A percentile compares a stretch with the other conserved stretches of the same genome.
Evolutionary conservation across 2,113 vertebrate species (phyloP).

Genomic region (Cheilinus undulatus): DNA sequence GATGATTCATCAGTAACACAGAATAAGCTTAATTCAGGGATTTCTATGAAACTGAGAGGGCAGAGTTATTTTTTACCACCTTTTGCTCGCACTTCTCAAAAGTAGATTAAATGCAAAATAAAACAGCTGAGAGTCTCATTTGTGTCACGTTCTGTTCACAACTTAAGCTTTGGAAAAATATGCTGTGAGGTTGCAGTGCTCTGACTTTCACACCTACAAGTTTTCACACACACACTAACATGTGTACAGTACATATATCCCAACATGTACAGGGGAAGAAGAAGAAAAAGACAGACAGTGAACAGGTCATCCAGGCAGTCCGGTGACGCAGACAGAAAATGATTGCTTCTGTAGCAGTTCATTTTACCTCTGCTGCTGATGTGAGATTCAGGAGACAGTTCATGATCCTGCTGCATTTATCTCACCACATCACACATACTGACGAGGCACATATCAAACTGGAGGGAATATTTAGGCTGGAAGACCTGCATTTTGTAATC

Average conservation of each 20-base stretch:
- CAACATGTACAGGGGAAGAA: neutral
- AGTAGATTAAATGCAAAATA: neutral
- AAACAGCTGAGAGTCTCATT: neutral
- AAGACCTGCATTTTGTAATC: no score
- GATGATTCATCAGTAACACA: no score
- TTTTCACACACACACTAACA: neutral
- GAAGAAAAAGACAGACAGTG: neutral
- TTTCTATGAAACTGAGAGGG: neutral
- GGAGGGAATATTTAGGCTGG: neutral
- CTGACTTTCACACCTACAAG: neutral
- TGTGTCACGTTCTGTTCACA: neutral
- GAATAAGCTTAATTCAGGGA: no score
- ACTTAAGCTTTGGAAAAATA: slow-evolving; percentile 11
- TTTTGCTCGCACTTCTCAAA: neutral
- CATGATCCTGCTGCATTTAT: slow-evolving; percentile 15
- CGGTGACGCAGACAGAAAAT: neutral
- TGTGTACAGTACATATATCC: neutral
- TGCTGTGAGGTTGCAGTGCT: neutral
- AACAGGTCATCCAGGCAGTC: neutral
- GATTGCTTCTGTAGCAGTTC: neutral
- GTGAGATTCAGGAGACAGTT: neutral
- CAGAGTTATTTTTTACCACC: neutral
- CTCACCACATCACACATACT: neutral
- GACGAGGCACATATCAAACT: neutral
- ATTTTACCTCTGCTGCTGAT: neutral